Evolutionary conservation across 37 sponge, comb jelly and placozoan species (phyloP), one percentile per base, ranked within the genome.

Genomic region (Haliclona indistincta): DNA sequence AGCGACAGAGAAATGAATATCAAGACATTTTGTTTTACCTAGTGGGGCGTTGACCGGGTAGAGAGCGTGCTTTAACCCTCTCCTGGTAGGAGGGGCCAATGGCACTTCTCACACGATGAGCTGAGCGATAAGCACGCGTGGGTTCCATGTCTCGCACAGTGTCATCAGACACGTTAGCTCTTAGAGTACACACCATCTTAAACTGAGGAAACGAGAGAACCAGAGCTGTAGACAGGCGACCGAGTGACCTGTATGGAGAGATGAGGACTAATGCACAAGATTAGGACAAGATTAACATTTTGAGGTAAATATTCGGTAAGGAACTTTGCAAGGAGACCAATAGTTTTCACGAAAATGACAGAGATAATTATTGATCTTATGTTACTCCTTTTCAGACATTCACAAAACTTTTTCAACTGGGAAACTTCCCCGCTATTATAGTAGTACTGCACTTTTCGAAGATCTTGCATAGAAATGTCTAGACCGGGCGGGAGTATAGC

Each of bases 21-120:
- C 10, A 19, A 20, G 7, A 7, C 11, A 67, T 67, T 10, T 45
- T 15, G 17, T 51, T 13, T 4, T 53, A 73, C 74, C 83, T 63
- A 22, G 42, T 19, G 22, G 83, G 83, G 13, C 83, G 54, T 30
- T 73, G 75, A 1, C 83, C 83, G 15, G 83, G 83, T n/a, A 74
- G 33, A 4, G 67, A 29, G 43, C 83, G 53, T 22, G 83, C 74
- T 19, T 38, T 54, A 41, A 82, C 15, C 58, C 74, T 82, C 28
- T 43, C 68, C 13, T 74, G 74, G 40, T 82, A 82, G 34, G 23
- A 42, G 1, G 66, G 67, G 26, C 36, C 2, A 51, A 13, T 19
- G 35, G n/a, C 30, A 30, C 32, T n/a, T 33, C 44, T 58, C n/a
- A n/a, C n/a, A n/a, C n/a, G n/a, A n/a, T n/a, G n/a, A n/a, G n/a